Percentiles rank a stretch among this genome's conserved stretches.
Conservation (phyloP, 2,888 invertebrate species). For the Arrhopalites spinosus region DNA sequence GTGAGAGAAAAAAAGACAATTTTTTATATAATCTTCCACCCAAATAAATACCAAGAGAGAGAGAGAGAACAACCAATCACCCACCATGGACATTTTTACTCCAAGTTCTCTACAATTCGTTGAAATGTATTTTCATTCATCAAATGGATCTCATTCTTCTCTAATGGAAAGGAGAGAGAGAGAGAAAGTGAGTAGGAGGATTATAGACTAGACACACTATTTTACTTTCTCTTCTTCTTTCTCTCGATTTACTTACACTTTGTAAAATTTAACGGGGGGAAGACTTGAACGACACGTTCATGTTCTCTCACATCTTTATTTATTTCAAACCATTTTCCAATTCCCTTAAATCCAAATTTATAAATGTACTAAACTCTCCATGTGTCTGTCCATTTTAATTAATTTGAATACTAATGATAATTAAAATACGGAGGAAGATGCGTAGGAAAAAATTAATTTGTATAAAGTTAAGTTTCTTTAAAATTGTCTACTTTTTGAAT, state of each 20-base stretch:
- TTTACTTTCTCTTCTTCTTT: no score
- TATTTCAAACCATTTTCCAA: no score
- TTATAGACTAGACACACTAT: neutral
- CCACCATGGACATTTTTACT: constrained; percentile 11
- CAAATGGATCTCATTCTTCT: constrained; percentile 6
- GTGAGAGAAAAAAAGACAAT: no score
- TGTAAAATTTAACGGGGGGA: neutral
- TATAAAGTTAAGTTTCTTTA: neutral
- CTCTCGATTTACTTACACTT: neutral
- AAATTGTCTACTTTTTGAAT: neutral
- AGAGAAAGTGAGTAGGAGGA: neutral
- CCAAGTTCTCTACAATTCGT: constrained; percentile 13
- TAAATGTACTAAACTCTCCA: no score
- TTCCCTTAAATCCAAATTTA: neutral
- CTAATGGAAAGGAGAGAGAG: neutral
- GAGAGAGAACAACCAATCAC: constrained; percentile 5
- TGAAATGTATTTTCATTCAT: constrained; percentile 25
- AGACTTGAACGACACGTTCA: neutral
- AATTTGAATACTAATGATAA: no score
- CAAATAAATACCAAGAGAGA: neutral
- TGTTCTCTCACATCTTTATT: no score
- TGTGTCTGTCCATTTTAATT: no score
- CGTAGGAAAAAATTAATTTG: neutral
- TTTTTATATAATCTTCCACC: neutral
- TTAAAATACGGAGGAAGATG: no score